These are phyloP conservation scores for Cybosia mesomella DNA, from an alignment of 2,888 invertebrate genomes.

Conservation along the genomic window DNA sequence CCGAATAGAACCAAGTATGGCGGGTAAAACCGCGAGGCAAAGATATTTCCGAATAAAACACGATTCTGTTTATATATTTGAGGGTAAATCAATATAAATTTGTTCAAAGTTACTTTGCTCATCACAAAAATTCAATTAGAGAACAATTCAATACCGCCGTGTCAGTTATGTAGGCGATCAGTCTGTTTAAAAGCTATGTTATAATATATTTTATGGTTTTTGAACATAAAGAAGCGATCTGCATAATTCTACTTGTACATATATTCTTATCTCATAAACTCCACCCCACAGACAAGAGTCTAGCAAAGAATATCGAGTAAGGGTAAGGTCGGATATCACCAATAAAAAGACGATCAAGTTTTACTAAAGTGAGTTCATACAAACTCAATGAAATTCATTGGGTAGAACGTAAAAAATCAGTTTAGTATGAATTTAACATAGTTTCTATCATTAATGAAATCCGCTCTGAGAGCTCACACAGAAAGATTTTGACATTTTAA, in stretches of 20 bases:
- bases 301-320: no score
- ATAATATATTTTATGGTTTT: neutral
- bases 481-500: no score
- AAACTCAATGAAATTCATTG: no score
- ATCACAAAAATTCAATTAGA: conserved; percentile 2
- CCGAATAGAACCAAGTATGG: neutral
- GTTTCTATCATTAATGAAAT: neutral
- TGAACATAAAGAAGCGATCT: neutral
- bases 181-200: neutral
- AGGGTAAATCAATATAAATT: conserved; percentile 5
- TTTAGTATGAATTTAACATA: no score
- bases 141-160: neutral
- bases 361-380: neutral
- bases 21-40: neutral
- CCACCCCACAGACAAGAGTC: no score
- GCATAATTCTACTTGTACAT: neutral
- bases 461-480: neutral
- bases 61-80: conserved; percentile 7
- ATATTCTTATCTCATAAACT: no score
- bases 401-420: no score
- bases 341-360: neutral
- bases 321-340: neutral
- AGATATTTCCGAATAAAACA: neutral
- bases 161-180: neutral
- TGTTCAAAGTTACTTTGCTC: conserved; percentile 13